Evolutionary conservation across 2,888 invertebrate genomes (phyloP), one percentile per base, ranked within the genome.

Genomic region (Lomographa bimaculata): DNA sequence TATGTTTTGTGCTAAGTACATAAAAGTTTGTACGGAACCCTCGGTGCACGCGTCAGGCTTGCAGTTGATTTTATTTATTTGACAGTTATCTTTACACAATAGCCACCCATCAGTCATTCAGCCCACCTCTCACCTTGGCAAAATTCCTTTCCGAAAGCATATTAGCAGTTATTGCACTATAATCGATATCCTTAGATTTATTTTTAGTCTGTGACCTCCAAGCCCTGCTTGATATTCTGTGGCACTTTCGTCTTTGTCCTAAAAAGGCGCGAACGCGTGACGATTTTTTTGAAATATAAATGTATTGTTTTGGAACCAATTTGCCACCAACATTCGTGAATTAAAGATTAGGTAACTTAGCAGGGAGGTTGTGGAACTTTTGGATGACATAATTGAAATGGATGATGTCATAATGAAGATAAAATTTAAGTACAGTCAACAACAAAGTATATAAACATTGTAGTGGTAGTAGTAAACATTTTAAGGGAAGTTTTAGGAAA

Each of bases 181-280:
- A 54, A n/a, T 37, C 42, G 38, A 43, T 54, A 51, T 49, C 49
- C 54, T 52, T 30, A 54, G 54, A 50, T 48, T 49, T 70, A 70
- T 68, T 64, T 70, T 65, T 67, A 62, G 65, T 16, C 47, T 7
- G 28, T 24, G 65, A 37, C 70, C 70, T 66, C 60, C 54, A 35
- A 37, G 46, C 43, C 45, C 62, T 63, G 52, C 21, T 71, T 71
- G 36, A 43, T 56, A 71, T 71, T 66, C 71, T 33, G 42, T 35
- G 17, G 51, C 46, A 61, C 60, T 69, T 71, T 68, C 68, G 57
- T 60, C 57, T 60, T 66, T 60, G 62, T 69, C 45, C 48, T 55
- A 18, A 60, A 61, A 65, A 57, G 64, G 45, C 25, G 36, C 36
- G 33, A 41, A 41, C 57, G 20, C 54, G 71, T 70, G 68, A 69